Conservation (phyloP, 2,888 invertebrate species). For the Patella ulyssiponensis region DNA sequence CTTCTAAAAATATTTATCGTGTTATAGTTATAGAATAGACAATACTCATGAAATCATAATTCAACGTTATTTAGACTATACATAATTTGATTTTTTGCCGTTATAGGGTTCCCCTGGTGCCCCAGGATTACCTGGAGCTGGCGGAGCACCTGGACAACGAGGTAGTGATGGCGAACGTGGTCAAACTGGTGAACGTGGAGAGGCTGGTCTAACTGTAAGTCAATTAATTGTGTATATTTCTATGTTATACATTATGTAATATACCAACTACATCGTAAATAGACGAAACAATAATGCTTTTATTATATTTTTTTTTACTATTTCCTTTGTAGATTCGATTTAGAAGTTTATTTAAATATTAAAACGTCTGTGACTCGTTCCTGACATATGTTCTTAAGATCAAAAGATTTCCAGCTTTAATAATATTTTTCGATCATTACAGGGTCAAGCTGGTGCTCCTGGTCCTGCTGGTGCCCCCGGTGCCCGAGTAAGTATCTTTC, state of each 20-base stretch:
- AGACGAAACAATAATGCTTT: no score
- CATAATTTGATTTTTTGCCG: no score
- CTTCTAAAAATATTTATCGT: not conserved
- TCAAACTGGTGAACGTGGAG: conserved; percentile 77
- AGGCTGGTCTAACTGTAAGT: conserved; percentile 75
- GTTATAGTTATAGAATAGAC: no score
- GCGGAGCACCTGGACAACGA: conserved; percentile 60
- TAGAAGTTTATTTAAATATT: not conserved
- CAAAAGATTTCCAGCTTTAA: not conserved
- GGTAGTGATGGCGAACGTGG: conserved; percentile 62
- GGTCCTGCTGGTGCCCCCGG: conserved; percentile 58
- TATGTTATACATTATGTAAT: not conserved
- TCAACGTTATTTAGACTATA: no score
- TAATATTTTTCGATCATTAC: not conserved
- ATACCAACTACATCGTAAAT: no score
- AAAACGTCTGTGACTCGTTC: not conserved
- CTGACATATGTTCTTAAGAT: no score
- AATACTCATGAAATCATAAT: no score
- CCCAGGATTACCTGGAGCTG: conserved; percentile 43
- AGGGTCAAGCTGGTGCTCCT: conserved; percentile 63
- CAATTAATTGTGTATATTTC: not conserved
- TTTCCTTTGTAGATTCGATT: not conserved
- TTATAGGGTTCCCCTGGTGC: conserved; percentile 40
- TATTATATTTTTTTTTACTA: not conserved
- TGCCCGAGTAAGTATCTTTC: conserved; percentile 45